phyloP scores from a whole-genome alignment of 2,113 vertebrate species.

The Ursus arctos region DNA sequence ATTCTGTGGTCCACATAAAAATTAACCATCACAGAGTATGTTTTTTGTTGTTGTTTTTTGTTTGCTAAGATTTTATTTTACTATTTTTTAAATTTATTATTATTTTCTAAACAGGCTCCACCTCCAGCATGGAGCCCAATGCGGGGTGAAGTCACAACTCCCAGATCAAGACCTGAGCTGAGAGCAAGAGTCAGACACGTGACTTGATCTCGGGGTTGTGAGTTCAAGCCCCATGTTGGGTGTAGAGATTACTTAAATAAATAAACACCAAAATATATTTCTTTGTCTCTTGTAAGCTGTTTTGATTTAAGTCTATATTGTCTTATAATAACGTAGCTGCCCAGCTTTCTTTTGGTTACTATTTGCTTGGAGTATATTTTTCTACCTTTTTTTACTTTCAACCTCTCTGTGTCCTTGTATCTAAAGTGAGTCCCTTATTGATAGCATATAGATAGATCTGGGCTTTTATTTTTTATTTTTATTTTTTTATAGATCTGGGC shows the following conservation, averaged over 20 bases:
- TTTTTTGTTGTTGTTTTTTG: neutral
- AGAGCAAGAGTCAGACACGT: neutral
- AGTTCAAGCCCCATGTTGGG: neutral
- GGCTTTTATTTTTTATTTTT: neutral
- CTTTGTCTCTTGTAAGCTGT: neutral
- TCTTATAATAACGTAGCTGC: neutral
- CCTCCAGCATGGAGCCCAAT: neutral
- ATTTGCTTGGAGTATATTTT: neutral
- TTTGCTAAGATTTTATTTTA: neutral
- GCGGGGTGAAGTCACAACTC: neutral
- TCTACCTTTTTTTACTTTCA: neutral
- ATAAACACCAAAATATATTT: neutral
- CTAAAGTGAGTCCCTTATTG: neutral
- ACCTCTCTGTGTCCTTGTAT: neutral
- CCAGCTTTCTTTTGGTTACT: neutral
- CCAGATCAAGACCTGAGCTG: neutral
- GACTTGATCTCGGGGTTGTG: neutral
- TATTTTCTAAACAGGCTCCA: neutral
- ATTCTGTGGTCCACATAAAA: neutral
- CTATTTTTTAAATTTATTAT: neutral
- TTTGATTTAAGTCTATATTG: neutral
- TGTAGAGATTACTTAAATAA: neutral
- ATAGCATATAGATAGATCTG: neutral
- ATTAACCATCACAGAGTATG: neutral
- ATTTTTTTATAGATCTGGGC: neutral